phyloP scores from a whole-genome alignment of 1,140 invertebrate genomes.

The Drosophila ananassae region DNA sequence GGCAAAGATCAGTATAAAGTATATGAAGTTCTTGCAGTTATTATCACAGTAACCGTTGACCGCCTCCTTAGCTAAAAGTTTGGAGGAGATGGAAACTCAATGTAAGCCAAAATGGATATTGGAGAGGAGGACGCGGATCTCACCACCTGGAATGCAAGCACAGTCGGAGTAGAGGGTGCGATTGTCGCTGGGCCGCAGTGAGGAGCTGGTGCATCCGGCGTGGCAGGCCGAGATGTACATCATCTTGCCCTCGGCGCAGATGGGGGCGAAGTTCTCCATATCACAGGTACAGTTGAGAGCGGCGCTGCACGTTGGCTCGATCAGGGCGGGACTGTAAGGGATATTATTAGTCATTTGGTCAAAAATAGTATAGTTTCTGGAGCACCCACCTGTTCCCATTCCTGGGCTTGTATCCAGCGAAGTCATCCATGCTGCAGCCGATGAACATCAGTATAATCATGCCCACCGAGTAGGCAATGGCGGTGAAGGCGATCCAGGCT shows the following conservation, averaged over 20 bases:
- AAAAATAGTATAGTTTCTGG: neutral
- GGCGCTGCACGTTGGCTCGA: constrained; percentile 87
- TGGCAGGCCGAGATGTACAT: constrained; percentile 96
- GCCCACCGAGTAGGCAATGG: constrained; percentile 92
- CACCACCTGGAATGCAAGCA: constrained; percentile 87
- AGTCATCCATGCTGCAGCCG: constrained; percentile 93
- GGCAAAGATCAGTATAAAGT: constrained; percentile 94
- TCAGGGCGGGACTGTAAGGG: constrained; percentile 58
- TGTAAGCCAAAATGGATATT: neutral
- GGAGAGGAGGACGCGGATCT: neutral
- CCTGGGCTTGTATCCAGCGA: constrained; percentile 87
- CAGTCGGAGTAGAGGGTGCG: constrained; percentile 91
- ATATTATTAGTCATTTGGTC: neutral
- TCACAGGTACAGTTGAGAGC: constrained; percentile 89
- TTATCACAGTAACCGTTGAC: constrained; percentile 90
- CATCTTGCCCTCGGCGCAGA: constrained; percentile 92
- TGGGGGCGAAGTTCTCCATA: constrained; percentile 90
- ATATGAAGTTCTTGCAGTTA: constrained; percentile 91
- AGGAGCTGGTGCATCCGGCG: constrained; percentile 91
- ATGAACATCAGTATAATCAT: constrained; percentile 95
- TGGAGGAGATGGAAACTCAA: neutral
- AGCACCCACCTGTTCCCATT: constrained; percentile 53
- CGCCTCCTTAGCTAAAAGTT: constrained; percentile 79
- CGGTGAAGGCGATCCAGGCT: constrained; percentile 95
- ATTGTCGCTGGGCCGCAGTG: constrained; percentile 71